phyloP scores from a whole-genome alignment of 1,140 invertebrate genomes.

The Aphis craccivora region DNA sequence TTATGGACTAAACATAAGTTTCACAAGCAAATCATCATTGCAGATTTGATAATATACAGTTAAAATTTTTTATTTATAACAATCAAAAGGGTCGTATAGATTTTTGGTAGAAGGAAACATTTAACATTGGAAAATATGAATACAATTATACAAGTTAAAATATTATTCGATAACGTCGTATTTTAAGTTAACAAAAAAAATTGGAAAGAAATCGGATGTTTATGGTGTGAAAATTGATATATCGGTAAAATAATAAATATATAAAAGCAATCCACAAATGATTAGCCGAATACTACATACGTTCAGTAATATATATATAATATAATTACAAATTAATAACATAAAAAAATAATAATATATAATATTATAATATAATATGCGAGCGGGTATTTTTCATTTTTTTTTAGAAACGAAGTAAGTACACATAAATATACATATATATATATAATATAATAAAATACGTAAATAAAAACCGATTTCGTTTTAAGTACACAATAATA shows the following conservation, averaged over 20 bases:
- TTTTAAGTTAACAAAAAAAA: not conserved
- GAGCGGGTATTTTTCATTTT: not conserved
- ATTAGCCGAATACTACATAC: constrained; percentile 37
- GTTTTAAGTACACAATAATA: constrained; percentile 50
- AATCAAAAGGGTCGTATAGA: not conserved
- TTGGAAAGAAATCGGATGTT: not conserved
- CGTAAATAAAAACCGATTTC: not conserved
- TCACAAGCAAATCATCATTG: not conserved
- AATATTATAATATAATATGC: not conserved
- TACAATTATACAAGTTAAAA: not conserved
- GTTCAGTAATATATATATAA: not conserved
- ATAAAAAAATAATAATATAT: constrained; percentile 28
- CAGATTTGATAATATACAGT: not conserved
- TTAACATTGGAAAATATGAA: not conserved
- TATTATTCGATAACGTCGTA: not conserved
- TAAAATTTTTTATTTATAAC: not conserved
- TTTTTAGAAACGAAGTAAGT: not conserved
- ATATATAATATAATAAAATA: constrained; percentile 22
- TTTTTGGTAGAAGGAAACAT: not conserved
- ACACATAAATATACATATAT: not conserved
- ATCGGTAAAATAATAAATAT: constrained; percentile 13
- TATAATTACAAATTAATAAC: constrained; percentile 28
- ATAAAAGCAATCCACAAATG: constrained; percentile 41
- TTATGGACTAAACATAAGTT: constrained; percentile 49
- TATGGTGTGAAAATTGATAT: not conserved